Evolutionary conservation across 2,113 vertebrate species (phyloP), one percentile per base, ranked within the genome.

Genomic region (Serilophus lunatus): DNA sequence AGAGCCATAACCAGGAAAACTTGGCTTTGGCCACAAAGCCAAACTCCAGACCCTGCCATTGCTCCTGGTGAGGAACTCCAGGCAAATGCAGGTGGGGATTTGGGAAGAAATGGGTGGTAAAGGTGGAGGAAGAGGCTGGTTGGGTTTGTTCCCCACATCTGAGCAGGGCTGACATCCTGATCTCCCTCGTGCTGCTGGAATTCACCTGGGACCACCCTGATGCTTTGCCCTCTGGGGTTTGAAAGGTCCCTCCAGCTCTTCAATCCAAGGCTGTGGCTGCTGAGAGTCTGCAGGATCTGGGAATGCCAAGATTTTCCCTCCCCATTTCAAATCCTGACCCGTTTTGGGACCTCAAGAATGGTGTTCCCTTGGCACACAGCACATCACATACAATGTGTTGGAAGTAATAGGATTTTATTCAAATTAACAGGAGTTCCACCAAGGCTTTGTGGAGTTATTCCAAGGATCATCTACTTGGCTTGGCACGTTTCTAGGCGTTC

Each of bases 111-210:
- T 0, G 31, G 71, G 35, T 17, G 6, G 90, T 33, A n/a, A 68
- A 80, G 53, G 38, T 56, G 11, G 61, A 64, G 29, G 23, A 56
- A 19, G 66, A 85, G 40, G 50, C 45, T 1, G 33, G 24, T n/a
- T 56, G 88, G 91, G 66, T 93, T 90, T 86, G 88, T 36, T 92
- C 66, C 66, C 88, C 94, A 95, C 94, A 92, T 86, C 94, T 83
- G 91, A 95, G 93, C 57, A 2, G 70, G 94, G 95, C 95, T 88
- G 7, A 2, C 59, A 6, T 80, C 66, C 76, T 77, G 36, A 82
- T 88, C 91, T 64, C 77, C 82, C 94, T 95, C 9, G 50, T 82
- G 64, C 83, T 64, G 90, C 69, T 78, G 94, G 44, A 90, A 51
- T 88, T 71, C 70, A 14, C 75, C 91, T 88, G 40, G 10, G 14